These are phyloP conservation scores for Metallyticus violacea DNA, from an alignment of 2,888 invertebrate genomes.

Conservation along the genomic window DNA sequence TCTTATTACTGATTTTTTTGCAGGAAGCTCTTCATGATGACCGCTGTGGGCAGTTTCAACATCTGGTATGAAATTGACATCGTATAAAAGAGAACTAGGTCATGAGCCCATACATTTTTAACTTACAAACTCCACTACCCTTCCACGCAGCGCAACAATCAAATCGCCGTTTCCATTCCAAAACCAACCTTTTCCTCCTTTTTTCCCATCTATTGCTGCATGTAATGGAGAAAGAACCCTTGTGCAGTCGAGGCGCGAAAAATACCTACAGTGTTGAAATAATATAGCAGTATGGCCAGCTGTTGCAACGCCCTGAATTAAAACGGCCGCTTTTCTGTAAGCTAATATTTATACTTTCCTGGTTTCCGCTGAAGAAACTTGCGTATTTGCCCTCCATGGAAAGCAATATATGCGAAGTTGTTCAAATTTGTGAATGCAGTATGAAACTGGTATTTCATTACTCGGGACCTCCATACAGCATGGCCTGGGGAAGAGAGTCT, in stretches of 20 bases:
- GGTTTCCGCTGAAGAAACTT: background rate
- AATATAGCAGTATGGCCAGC: background rate
- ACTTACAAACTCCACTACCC: background rate
- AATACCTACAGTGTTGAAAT: background rate
- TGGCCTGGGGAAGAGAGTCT: background rate
- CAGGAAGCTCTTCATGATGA: background rate
- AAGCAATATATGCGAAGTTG: background rate
- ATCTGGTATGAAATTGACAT: background rate
- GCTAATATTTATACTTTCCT: background rate
- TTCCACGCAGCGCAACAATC: background rate
- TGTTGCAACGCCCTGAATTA: background rate
- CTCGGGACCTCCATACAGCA: background rate
- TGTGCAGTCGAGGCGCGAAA: background rate
- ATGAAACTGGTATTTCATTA: background rate
- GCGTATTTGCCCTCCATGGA: background rate
- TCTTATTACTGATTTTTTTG: too few species aligned
- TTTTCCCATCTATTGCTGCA: background rate
- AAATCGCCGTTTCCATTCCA: background rate
- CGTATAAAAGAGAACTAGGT: background rate
- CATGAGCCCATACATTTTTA: background rate
- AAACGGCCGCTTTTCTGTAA: background rate
- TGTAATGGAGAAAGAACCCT: background rate
- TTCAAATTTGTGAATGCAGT: background rate
- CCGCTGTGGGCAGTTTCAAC: background rate
- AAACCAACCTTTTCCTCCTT: background rate